Percentiles rank a stretch among this genome's conserved stretches.
These are phyloP conservation scores for Thecocarcelia acutangulata DNA, from an alignment of 2,888 invertebrate genomes.

Conservation along the genomic window DNA sequence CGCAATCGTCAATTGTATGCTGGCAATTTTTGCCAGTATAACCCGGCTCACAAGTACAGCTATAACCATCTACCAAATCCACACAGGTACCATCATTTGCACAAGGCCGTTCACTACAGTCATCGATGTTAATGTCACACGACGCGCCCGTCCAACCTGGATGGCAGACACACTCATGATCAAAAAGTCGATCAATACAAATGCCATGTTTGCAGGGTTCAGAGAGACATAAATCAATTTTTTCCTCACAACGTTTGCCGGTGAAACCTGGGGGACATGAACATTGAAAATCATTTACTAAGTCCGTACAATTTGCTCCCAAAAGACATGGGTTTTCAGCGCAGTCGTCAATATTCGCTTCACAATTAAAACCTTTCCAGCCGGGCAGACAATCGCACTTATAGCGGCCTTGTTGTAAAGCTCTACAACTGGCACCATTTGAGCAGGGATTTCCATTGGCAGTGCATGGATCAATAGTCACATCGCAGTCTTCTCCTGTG, in stretches of 20 bases:
- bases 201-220: slow-evolving; percentile 96
- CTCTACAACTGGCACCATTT: slow-evolving; percentile 94
- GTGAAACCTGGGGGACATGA: slow-evolving; percentile 96
- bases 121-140: slow-evolving; percentile 95
- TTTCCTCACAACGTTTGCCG: slow-evolving; percentile 97
- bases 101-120: slow-evolving; percentile 94
- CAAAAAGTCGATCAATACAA: slow-evolving; percentile 94
- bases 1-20: slow-evolving; percentile 95
- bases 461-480: slow-evolving; percentile 95
- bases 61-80: slow-evolving; percentile 91
- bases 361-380: slow-evolving; percentile 98
- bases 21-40: slow-evolving; percentile 96
- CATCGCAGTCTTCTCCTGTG: slow-evolving; percentile 94
- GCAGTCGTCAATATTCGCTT: slow-evolving; percentile 96
- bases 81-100: slow-evolving; percentile 95
- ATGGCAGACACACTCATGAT: slow-evolving; percentile 93
- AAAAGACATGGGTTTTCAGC: slow-evolving; percentile 94
- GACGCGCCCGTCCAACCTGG: slow-evolving; percentile 94
- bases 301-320: slow-evolving; percentile 95
- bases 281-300: slow-evolving; percentile 96
- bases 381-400: slow-evolving; percentile 97
- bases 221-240: slow-evolving; percentile 94
- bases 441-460: slow-evolving; percentile 94
- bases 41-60: slow-evolving; percentile 95
- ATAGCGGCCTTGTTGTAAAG: slow-evolving; percentile 94